Evolutionary conservation across 2,888 invertebrate genomes (phyloP).

Genomic region (Lysandra bellargus): DNA sequence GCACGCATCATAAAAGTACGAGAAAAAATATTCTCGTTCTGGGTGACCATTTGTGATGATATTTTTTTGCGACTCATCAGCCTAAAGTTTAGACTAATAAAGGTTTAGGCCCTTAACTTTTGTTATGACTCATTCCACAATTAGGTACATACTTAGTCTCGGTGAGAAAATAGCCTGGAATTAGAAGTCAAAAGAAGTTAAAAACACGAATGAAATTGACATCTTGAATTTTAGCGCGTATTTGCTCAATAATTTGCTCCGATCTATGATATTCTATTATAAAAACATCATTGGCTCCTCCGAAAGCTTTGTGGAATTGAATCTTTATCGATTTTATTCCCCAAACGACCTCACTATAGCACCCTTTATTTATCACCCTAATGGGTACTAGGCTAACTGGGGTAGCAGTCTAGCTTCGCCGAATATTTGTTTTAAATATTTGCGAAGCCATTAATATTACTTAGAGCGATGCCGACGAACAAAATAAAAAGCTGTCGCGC

Average conservation of each 20-base stretch:
- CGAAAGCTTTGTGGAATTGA: slow-evolving; percentile 37
- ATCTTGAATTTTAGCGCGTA: neutral
- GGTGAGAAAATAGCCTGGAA: no score
- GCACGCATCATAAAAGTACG: no score
- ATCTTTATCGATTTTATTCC: slow-evolving; percentile 40
- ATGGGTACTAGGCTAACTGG: slow-evolving; percentile 28
- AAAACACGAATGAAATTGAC: neutral
- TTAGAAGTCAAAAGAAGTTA: no score
- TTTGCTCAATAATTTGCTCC: slow-evolving; percentile 35
- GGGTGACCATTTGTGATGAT: no score
- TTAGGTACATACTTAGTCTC: no score
- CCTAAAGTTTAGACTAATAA: no score
- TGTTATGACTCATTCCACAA: no score
- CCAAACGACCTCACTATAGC: slow-evolving; percentile 36
- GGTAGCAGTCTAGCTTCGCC: neutral
- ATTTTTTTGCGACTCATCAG: no score
- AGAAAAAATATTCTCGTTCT: no score
- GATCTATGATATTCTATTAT: neutral
- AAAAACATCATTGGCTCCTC: no score
- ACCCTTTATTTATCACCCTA: slow-evolving; percentile 37
- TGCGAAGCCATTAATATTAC: neutral
- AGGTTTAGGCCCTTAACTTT: no score
- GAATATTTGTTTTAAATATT: slow-evolving; percentile 2
- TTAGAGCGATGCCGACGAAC: neutral
- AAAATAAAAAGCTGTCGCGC: neutral